Evolutionary conservation across 2,797 vertebrate species (phyloP).

Genomic region (Acanthurus tractus): DNA sequence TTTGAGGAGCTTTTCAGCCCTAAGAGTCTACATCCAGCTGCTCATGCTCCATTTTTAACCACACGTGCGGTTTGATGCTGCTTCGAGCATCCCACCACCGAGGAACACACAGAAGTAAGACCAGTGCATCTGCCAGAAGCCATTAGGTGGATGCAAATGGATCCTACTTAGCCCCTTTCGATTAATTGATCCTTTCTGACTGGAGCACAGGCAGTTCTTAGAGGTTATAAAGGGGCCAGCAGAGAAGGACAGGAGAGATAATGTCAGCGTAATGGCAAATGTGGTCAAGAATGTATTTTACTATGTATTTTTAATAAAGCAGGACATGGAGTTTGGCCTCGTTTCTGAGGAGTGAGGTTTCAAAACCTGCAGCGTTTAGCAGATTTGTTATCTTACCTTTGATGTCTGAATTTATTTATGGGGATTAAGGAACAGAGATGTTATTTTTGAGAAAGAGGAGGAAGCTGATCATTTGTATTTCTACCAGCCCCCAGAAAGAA

Average conservation of each 20-base stretch:
- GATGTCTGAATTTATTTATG: neutral
- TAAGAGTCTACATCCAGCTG: constrained; percentile 27
- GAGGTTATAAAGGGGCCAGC: constrained; percentile 45
- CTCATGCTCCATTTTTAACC: constrained; percentile 39
- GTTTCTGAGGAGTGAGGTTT: neutral
- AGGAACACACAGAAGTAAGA: constrained; percentile 25
- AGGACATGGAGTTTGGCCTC: neutral
- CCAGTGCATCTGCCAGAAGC: constrained; percentile 35
- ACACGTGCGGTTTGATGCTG: neutral
- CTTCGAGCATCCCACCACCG: constrained; percentile 18
- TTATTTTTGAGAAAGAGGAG: constrained; percentile 3
- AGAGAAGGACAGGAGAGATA: constrained; percentile 6
- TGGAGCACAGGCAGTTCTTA: constrained; percentile 20
- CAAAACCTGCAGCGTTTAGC: neutral
- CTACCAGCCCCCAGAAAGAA: constrained; percentile 14
- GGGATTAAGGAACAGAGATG: neutral
- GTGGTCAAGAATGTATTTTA: neutral
- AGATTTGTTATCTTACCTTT: neutral
- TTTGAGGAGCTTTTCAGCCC: neutral
- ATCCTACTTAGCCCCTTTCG: constrained; percentile 42
- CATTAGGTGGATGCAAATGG: constrained; percentile 55
- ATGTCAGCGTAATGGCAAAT: constrained; percentile 17
- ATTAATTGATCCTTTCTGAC: constrained; percentile 57
- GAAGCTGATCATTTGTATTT: constrained; percentile 6
- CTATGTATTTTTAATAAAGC: constrained; percentile 1